Base-by-base conservation (phyloP, 2,113 vertebrate species). In the Plectropomus leopardus region DNA sequence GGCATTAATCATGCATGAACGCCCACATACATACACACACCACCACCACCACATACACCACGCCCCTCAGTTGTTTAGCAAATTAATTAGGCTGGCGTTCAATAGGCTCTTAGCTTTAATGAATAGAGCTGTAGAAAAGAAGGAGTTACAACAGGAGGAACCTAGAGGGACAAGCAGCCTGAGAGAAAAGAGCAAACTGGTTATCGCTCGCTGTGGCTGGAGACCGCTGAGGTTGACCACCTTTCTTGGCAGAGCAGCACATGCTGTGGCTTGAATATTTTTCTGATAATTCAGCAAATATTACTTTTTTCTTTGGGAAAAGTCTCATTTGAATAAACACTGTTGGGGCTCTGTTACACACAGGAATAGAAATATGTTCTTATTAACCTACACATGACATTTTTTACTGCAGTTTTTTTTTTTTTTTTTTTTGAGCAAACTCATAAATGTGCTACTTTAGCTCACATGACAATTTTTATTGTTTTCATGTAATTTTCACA, bases 51-150 rank as follows among this genome's bases (percentile, higher is more conserved):
- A n/a, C 60, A 47, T 17, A 36, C 47, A 71, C 78, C 86, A 84
- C 85, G 26, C 83, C 84, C 69, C 61, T 57, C 45, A n/a, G 80
- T 81, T 79, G 83, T 89, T 89, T 72, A 80, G 84, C 86, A 91
- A 83, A 86, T 92, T 59, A 86, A 90, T 91, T 82, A 91, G 76
- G 80, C 36, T 53, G 57, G 15, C 65, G 59, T 87, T 90, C 82
- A 90, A 78, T 82, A 60, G 78, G 71, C 84, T 85, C 61, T 83
- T 66, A 65, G 68, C 78, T 69, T 82, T 78, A 87, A 89, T 92
- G 88, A 93, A 89, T 80, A 48, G 84, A 73, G 73, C 80, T 69
- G 55, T 72, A 84, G 82, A 90, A 86, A 79, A 24, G 60, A 44
- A 32, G 82, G 54, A 82, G 80, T 54, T 57, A 75, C 73, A 30